Conservation (phyloP, 2,797 vertebrate species). For the Chelon auratus region DNA sequence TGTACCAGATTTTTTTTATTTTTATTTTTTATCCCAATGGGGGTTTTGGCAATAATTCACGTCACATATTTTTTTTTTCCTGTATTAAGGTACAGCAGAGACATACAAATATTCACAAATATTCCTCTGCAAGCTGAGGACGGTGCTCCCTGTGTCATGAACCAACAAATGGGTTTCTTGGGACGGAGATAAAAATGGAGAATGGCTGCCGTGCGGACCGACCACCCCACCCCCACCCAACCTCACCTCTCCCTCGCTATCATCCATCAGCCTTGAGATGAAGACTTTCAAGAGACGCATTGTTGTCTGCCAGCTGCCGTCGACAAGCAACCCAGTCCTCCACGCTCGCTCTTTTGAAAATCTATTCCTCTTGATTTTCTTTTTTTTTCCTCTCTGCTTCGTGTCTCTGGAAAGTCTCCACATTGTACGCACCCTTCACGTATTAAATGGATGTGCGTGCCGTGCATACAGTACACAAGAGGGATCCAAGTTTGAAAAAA, state of each 20-base stretch:
- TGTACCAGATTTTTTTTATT: background rate
- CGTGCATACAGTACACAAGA: background rate
- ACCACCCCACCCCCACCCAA: too few species aligned
- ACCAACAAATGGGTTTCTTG: conserved; percentile 41
- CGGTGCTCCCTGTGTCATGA: conserved; percentile 22
- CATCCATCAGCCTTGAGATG: conserved; percentile 68
- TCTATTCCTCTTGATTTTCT: conserved; percentile 14
- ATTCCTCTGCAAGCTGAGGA: conserved; percentile 5
- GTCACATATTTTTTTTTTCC: background rate
- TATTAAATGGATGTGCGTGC: background rate
- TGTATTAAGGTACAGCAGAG: background rate
- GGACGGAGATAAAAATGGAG: conserved; percentile 52
- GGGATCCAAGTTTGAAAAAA: background rate
- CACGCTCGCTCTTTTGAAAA: conserved; percentile 34
- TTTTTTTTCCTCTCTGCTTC: background rate
- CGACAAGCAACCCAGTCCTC: conserved; percentile 32
- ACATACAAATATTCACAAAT: conserved; percentile 13
- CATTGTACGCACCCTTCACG: background rate
- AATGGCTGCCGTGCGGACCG: conserved; percentile 27
- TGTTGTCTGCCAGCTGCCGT: conserved; percentile 66
- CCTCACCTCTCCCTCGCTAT: conserved; percentile 28
- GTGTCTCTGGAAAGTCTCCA: conserved; percentile 5
- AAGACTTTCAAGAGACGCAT: conserved; percentile 65
- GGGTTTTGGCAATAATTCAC: background rate
- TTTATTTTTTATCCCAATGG: background rate